Evolutionary conservation across 2,113 vertebrate genomes (phyloP), one percentile per base, ranked within the genome.

Genomic region (Channa maculata): DNA sequence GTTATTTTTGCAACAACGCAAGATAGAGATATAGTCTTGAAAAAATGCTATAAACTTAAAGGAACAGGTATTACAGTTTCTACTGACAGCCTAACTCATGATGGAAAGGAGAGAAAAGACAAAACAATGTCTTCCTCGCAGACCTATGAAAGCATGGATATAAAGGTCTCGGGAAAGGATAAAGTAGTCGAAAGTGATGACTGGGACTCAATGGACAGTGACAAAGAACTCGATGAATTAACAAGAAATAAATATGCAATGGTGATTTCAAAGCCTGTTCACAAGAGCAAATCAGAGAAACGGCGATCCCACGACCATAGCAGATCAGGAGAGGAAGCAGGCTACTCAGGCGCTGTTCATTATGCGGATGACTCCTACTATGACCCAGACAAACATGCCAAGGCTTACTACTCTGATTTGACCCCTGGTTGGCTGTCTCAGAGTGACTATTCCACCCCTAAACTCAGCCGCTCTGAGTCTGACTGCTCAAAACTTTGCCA

Each of bases 1-100:
- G 97, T 98, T 71, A 97, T 97, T 87, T 99, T 99, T 93, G 95
- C 96, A 85, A 96, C 94, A 48, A 89, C 96, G 5, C 97, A 98
- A 84, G 97, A 99, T 59, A 96, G 98, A 77, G 98, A 99, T 91
- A 91, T 96, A 63, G 94, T 99, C 87, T 94, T 99, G 87, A 99
- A 99, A 91, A 99, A 99, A 83, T 98, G 97, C 68, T 99, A 99
- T 67, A 99, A 98, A 90, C 96, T 99, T 58, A 99, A 99, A 91
- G 98, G 97, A 70, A 97, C 96, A 48, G 97, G 98, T 13, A 96
- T 99, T 63, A 97, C 96, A 13, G 94, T 99, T 68, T 96, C 96
- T 13, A 98, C 97, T 63, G 98, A 99, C 85, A 95, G 96, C 81
- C 94, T 98, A 86, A 92, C 94, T 68, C 94, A 95, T 59, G 97